Conservation (phyloP, 2,888 invertebrate species). For the Megamerina dolium region DNA sequence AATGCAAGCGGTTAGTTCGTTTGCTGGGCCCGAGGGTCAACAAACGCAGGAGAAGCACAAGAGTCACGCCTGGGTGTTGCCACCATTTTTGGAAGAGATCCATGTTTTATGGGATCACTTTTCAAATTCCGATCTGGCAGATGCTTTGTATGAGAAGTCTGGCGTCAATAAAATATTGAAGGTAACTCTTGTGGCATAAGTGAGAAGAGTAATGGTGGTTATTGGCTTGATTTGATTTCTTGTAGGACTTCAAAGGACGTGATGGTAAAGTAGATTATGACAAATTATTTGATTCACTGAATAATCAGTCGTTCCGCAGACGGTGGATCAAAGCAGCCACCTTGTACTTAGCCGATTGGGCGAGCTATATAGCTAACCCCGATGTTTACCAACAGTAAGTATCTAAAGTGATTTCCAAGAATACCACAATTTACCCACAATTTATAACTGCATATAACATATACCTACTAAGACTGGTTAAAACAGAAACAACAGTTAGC, state of each 20-base stretch:
- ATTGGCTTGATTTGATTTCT: conserved; percentile 1
- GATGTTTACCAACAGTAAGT: conserved; percentile 65
- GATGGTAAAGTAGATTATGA: conserved; percentile 67
- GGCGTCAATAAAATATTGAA: conserved; percentile 65
- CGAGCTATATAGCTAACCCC: conserved; percentile 69
- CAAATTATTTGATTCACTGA: conserved; percentile 68
- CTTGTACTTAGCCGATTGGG: conserved; percentile 66
- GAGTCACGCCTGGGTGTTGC: conserved; percentile 65
- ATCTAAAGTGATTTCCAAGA: background rate
- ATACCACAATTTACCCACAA: too few relatives aligned
- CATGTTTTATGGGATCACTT: conserved; percentile 76
- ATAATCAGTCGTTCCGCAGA: conserved; percentile 72
- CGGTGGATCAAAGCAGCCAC: conserved; percentile 75
- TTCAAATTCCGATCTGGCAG: conserved; percentile 70
- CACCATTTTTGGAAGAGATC: conserved; percentile 62
- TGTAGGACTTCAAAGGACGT: conserved; percentile 58
- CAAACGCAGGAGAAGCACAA: conserved; percentile 60
- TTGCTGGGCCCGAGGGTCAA: conserved; percentile 58
- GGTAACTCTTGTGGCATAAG: conserved; percentile 28
- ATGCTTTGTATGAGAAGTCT: conserved; percentile 65
- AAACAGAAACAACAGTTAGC: conserved; percentile 2
- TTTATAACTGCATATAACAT: too few relatives aligned
- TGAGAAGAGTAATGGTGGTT: background rate
- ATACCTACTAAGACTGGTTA: background rate
- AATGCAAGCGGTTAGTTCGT: conserved; percentile 59